A percentile compares a stretch with the other conserved stretches of the same genome.
Conservation (phyloP, 2,797 vertebrate species). For the Hippoglossus hippoglossus region DNA sequence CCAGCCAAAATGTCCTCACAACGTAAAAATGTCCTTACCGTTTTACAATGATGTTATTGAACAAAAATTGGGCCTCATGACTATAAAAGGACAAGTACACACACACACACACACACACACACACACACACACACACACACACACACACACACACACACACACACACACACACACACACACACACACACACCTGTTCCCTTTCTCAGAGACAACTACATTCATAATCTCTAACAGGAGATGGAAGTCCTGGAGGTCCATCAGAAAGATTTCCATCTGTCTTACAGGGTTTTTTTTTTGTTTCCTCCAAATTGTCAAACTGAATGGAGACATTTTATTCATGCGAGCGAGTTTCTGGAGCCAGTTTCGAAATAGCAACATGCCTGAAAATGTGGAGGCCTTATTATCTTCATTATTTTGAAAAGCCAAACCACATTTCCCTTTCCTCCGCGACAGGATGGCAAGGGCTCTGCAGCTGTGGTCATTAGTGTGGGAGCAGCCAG, state of each 20-base stretch:
- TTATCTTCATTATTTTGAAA: constrained; percentile 70
- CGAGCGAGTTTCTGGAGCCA: constrained; percentile 52
- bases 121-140: too few relatives aligned
- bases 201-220: constrained; percentile 51
- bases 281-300: constrained; percentile 23
- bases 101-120: too few relatives aligned
- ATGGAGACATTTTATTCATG: constrained; percentile 66
- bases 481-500: constrained; percentile 75
- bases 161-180: neutral
- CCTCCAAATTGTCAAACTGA: constrained; percentile 52
- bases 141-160: too few relatives aligned
- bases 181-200: constrained; percentile 44
- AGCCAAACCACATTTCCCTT: constrained; percentile 63
- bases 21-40: too few relatives aligned
- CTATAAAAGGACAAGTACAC: too few relatives aligned
- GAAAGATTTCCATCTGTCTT: constrained; percentile 54
- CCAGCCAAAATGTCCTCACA: too few relatives aligned
- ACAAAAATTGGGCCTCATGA: too few relatives aligned
- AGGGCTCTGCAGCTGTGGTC: constrained; percentile 80
- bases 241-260: constrained; percentile 53
- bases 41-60: too few relatives aligned
- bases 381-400: constrained; percentile 66
- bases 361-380: constrained; percentile 64
- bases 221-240: constrained; percentile 42
- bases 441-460: constrained; percentile 58